Evolutionary conservation across 2,797 vertebrate species (phyloP), one percentile per base, ranked within the genome.

Genomic region (Streptopelia turtur): DNA sequence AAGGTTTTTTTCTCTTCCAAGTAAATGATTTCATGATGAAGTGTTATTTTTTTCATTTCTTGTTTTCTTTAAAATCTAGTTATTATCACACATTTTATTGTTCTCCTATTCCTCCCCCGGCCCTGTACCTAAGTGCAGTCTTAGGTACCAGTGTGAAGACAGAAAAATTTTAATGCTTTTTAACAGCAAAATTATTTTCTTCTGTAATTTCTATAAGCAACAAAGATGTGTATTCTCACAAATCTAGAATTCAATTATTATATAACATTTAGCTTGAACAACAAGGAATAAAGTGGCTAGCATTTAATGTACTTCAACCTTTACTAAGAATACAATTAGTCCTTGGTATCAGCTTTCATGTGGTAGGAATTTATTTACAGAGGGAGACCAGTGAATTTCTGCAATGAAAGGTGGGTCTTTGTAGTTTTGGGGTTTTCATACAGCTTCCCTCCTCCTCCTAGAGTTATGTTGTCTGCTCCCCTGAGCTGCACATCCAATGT

Each of bases 61-160:
- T 59, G 3, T 64, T 86, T 89, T 45, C 52, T 90, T 91, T 60
- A 60, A 83, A 83, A 68, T 70, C 16, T 55, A 16, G 28, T 91
- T 45, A 11, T 11, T 74, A 1, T 52, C 5, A 27, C 1, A 1
- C 4, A 23, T 66, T 60, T 74, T 37, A 13, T 5, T 91, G 9
- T 50, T 87, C 49, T 49, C 6, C 22, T 52, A 0, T 71, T 83
- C 43, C 11, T 39, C 15, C 23, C 5, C 30, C 43, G 11, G 18
- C 13, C 31, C 33, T 80, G 13, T 55, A 57, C 39, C 27, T 10
- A 57, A 71, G 25, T 76, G 50, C 33, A 76, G 28, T 55, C 25
- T 56, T 70, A 23, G 35, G 10, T 72, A 81, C 20, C 30, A 72
- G 12, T 64, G 25, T 41, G 31, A 83, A 78, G 31, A 59, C 27